Conservation (phyloP, 2,797 vertebrate species). For the Taenioides sp. region DNA sequence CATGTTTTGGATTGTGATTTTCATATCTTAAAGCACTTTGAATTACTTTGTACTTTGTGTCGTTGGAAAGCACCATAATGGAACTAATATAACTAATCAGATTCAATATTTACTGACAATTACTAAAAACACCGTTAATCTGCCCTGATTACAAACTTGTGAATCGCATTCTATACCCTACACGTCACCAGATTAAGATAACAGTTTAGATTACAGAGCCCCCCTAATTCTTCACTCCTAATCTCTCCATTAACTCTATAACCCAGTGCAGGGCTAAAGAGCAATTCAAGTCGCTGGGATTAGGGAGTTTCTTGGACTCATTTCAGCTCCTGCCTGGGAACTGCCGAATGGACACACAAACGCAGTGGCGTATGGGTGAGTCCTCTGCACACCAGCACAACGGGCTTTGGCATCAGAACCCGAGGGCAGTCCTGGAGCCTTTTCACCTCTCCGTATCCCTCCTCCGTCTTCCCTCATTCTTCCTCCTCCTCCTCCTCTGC, state of each 20-base stretch:
- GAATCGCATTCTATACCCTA: neutral
- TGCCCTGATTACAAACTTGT: too few species aligned
- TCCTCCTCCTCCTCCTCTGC: neutral
- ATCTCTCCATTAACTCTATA: neutral
- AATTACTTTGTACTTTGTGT: too few species aligned
- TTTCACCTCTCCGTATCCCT: neutral
- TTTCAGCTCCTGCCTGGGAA: neutral
- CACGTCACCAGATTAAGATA: neutral
- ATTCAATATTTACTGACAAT: too few species aligned
- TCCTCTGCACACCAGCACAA: constrained; percentile 3
- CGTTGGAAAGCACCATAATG: too few species aligned
- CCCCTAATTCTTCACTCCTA: neutral
- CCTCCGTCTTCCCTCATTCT: neutral
- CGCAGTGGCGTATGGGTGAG: neutral
- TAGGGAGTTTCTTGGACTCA: constrained; percentile 1
- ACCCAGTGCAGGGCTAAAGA: neutral
- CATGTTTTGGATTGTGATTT: too few species aligned
- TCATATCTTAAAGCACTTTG: too few species aligned
- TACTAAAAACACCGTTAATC: too few species aligned
- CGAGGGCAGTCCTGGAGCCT: neutral
- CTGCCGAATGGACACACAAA: neutral
- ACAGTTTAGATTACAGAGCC: neutral
- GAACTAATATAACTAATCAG: too few species aligned
- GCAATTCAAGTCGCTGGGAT: neutral
- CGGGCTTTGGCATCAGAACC: constrained; percentile 2